Conservation (phyloP, 2,888 invertebrate species). For the Dioctria rufipes region DNA sequence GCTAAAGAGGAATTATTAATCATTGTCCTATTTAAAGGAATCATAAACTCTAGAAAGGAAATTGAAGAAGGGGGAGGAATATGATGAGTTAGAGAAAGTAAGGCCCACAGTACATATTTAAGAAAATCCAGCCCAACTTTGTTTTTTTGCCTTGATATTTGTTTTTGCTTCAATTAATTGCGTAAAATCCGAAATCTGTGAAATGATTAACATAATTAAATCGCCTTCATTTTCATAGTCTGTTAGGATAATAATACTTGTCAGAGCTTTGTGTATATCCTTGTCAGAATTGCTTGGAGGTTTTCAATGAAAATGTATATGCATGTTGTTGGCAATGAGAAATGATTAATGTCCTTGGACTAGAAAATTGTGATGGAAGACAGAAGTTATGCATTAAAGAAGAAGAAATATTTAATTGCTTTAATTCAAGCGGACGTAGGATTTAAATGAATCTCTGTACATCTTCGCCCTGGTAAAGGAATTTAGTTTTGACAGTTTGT, state of each 20-base stretch:
- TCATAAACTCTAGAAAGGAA: neutral
- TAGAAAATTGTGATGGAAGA: slow-evolving; percentile 26
- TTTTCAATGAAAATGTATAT: neutral
- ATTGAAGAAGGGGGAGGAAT: neutral
- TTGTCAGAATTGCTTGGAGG: neutral
- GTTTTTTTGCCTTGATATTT: neutral
- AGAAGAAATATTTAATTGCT: slow-evolving; percentile 7
- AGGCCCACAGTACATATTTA: no score
- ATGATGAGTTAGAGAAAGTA: no score
- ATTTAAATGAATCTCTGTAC: slow-evolving; percentile 6
- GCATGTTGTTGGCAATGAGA: neutral
- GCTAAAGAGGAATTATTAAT: slow-evolving; percentile 31
- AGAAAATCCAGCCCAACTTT: no score
- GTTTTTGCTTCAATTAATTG: slow-evolving; percentile 54
- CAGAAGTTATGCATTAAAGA: slow-evolving; percentile 21
- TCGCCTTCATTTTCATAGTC: slow-evolving; percentile 26
- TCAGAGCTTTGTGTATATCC: slow-evolving; percentile 1
- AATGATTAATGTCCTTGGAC: slow-evolving; percentile 24
- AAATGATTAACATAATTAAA: slow-evolving; percentile 55
- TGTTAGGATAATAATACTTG: neutral
- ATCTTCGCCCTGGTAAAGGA: no score
- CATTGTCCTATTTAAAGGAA: slow-evolving; percentile 24
- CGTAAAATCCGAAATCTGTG: slow-evolving; percentile 48
- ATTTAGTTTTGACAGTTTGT: no score
- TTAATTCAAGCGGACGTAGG: neutral